phyloP scores from a whole-genome alignment of 2,113 vertebrate genomes.

The Panthera tigris region DNA sequence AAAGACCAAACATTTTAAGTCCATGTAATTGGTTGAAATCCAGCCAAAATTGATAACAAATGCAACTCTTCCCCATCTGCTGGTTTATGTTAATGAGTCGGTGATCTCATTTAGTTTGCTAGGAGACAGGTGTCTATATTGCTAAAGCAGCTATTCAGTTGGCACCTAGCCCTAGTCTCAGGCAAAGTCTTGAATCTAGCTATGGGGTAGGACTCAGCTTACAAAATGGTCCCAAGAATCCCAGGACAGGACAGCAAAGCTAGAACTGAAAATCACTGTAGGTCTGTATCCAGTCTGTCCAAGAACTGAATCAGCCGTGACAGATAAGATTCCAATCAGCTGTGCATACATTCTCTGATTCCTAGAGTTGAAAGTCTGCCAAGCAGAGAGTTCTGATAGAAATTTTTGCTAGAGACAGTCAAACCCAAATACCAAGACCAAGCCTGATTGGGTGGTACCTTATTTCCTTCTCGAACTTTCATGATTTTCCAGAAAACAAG shows the following conservation, averaged over 20 bases:
- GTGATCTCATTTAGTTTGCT: conserved; percentile 81
- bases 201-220: conserved; percentile 69
- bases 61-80: conserved; percentile 83
- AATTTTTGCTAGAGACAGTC: background rate
- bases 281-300: background rate
- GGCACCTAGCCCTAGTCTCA: conserved; percentile 80
- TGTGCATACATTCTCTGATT: background rate
- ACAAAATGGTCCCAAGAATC: background rate
- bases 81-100: conserved; percentile 81
- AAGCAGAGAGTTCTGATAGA: background rate
- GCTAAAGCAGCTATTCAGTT: conserved; percentile 75
- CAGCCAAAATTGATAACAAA: conserved; percentile 63
- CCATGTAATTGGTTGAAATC: conserved; percentile 63
- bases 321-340: conserved; percentile 10
- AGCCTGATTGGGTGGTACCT: background rate
- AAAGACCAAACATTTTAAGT: conserved; percentile 65
- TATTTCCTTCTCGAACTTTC: background rate
- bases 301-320: conserved; percentile 55
- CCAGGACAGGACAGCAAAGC: no score
- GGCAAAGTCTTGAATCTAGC: conserved; percentile 72
- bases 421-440: background rate
- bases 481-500: background rate
- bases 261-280: background rate
- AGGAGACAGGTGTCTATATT: conserved; percentile 82
- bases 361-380: background rate